Evolutionary conservation across 2,888 invertebrate genomes (phyloP).

Genomic region (Galeruca laticollis): DNA sequence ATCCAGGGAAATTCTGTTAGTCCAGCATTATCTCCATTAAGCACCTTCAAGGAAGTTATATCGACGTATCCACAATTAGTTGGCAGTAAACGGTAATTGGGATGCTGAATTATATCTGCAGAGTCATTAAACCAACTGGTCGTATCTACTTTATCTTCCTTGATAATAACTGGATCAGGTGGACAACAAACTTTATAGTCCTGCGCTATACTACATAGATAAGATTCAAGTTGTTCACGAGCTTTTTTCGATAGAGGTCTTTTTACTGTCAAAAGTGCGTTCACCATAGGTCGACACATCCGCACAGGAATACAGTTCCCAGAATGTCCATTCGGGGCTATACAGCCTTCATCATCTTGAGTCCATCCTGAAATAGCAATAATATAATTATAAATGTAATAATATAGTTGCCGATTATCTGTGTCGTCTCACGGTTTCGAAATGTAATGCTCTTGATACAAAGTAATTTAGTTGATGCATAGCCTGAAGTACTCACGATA

Average conservation of each 20-base stretch:
- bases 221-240: constrained; percentile 46
- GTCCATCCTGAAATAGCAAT: constrained; percentile 55
- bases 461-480: too few relatives aligned
- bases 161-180: constrained; percentile 44
- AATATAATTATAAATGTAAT: too few relatives aligned
- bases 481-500: too few relatives aligned
- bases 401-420: too few relatives aligned
- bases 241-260: constrained; percentile 49
- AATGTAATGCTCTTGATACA: too few relatives aligned
- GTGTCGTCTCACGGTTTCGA: too few relatives aligned
- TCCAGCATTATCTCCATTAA: constrained; percentile 48
- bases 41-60: constrained; percentile 67
- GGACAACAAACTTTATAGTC: constrained; percentile 72
- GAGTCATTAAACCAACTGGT: constrained; percentile 13
- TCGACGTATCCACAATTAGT: constrained; percentile 71
- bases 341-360: constrained; percentile 58
- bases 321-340: constrained; percentile 57
- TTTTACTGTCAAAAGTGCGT: constrained; percentile 45
- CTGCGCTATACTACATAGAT: constrained; percentile 64
- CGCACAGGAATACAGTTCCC: constrained; percentile 64
- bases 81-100: constrained; percentile 61
- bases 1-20: constrained; percentile 82
- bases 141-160: not conserved
- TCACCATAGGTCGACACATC: constrained; percentile 50
- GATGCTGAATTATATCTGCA: constrained; percentile 63